These are phyloP conservation scores for Paramacrobiotus metropolitanus DNA, from an alignment of 1,140 invertebrate genomes.

Conservation along the genomic window DNA sequence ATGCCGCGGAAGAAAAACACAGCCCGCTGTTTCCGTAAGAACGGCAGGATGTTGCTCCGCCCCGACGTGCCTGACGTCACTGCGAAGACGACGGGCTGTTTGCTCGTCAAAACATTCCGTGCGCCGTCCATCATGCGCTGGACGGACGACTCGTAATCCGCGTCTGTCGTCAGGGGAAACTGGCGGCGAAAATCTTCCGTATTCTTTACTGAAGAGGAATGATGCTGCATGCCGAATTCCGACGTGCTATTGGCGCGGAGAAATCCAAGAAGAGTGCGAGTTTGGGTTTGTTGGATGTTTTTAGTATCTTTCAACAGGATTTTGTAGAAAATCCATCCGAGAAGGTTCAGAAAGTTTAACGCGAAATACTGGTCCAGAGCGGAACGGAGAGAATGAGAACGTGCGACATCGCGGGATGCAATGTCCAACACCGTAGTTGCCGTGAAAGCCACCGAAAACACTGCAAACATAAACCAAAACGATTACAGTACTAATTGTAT, in stretches of 20 bases:
- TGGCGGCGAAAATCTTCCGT: constrained; percentile 15
- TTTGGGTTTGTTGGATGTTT: constrained; percentile 15
- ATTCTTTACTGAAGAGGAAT: constrained; percentile 16
- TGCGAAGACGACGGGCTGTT: constrained; percentile 17
- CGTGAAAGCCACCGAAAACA: too few relatives aligned
- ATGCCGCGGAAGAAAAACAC: constrained; percentile 19
- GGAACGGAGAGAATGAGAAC: neutral
- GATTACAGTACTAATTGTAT: too few relatives aligned
- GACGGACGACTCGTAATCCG: constrained; percentile 18
- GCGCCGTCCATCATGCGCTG: constrained; percentile 18
- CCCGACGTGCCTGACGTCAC: constrained; percentile 23
- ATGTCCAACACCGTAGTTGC: too few relatives aligned
- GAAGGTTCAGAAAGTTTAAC: neutral
- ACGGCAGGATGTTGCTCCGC: constrained; percentile 17
- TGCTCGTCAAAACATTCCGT: constrained; percentile 16
- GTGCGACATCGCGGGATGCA: neutral
- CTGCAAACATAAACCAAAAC: too few relatives aligned
- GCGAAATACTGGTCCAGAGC: constrained; percentile 7
- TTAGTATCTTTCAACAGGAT: constrained; percentile 14
- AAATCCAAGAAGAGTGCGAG: constrained; percentile 15
- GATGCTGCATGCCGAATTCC: constrained; percentile 17
- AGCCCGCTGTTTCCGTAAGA: constrained; percentile 10
- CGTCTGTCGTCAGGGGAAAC: constrained; percentile 18
- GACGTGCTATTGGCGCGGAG: constrained; percentile 16
- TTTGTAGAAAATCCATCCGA: constrained; percentile 6